These are phyloP conservation scores for Drosophila kambysellisi DNA, from an alignment of 2,888 invertebrate species.

Conservation along the genomic window DNA sequence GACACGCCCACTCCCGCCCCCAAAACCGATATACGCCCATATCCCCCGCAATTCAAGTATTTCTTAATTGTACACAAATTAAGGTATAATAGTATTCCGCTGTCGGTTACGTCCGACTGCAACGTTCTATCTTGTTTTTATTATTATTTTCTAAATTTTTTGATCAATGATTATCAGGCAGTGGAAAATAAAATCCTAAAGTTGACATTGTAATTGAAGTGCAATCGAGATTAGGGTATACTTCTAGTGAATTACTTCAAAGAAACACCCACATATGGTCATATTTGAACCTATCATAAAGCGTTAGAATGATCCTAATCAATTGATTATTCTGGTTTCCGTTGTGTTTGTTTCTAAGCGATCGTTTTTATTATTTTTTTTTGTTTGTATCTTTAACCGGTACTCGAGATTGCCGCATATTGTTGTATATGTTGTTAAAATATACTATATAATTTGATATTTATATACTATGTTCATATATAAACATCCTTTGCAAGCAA, in stretches of 20 bases:
- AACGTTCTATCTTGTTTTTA: too few species aligned
- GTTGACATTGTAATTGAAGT: not conserved
- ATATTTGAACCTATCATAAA: not conserved
- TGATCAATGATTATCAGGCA: not conserved
- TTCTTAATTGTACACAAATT: too few species aligned
- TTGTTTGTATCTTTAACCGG: not conserved
- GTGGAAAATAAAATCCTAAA: not conserved
- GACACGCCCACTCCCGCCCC: too few species aligned
- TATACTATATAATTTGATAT: not conserved
- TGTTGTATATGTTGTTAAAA: not conserved
- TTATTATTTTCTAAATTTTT: not conserved
- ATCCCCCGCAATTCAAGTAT: too few species aligned
- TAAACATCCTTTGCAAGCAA: not conserved
- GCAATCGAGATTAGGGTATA: not conserved
- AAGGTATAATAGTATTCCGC: too few species aligned
- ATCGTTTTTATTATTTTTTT: not conserved
- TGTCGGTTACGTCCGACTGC: too few species aligned
- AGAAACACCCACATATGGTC: slow-evolving; percentile 37
- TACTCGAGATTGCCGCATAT: slow-evolving; percentile 23
- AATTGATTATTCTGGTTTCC: not conserved
- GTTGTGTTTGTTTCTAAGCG: not conserved
- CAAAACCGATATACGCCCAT: too few species aligned
- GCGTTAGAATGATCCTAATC: slow-evolving; percentile 22
- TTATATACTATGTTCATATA: not conserved
- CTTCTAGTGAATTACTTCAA: not conserved